Evolutionary conservation across 2,888 invertebrate genomes (phyloP).

Genomic region (Anaspis maculata): DNA sequence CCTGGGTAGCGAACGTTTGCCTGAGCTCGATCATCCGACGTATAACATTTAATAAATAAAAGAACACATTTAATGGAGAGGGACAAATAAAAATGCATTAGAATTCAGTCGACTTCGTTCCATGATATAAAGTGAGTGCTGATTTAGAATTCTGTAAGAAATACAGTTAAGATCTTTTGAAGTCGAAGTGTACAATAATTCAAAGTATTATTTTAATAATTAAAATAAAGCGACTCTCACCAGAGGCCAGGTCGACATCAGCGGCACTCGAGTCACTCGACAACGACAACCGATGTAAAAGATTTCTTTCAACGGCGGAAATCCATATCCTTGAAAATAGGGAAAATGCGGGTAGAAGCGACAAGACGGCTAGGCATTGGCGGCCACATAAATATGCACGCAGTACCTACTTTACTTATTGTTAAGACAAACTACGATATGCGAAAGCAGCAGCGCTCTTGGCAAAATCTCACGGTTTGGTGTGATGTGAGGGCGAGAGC

Average conservation of each 20-base stretch:
- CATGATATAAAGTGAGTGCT: constrained; percentile 13
- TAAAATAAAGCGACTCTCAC: constrained; percentile 10
- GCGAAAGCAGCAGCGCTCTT: constrained; percentile 4
- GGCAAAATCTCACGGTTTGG: too few species aligned
- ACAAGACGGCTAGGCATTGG: neutral
- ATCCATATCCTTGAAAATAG: constrained; percentile 21
- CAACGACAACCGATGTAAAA: constrained; percentile 9
- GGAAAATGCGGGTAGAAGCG: constrained; percentile 19
- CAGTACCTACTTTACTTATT: constrained; percentile 24
- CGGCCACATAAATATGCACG: constrained; percentile 25
- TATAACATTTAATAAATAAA: constrained; percentile 10
- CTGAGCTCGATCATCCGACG: constrained; percentile 11
- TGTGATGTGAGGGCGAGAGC: constrained; percentile 4
- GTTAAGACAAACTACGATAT: constrained; percentile 16
- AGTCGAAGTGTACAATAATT: constrained; percentile 20
- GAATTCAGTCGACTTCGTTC: constrained; percentile 18
- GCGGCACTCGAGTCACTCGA: too few species aligned
- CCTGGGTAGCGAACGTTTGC: constrained; percentile 12
- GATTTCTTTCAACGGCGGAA: constrained; percentile 20
- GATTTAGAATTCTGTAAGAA: constrained; percentile 18
- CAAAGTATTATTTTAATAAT: constrained; percentile 19
- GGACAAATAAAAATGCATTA: constrained; percentile 11
- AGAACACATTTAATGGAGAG: constrained; percentile 13
- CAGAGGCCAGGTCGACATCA: constrained; percentile 3
- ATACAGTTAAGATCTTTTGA: constrained; percentile 16